These are phyloP conservation scores for Paramormyrops kingsleyae DNA, from an alignment of 2,113 vertebrate genomes.

Conservation along the genomic window DNA sequence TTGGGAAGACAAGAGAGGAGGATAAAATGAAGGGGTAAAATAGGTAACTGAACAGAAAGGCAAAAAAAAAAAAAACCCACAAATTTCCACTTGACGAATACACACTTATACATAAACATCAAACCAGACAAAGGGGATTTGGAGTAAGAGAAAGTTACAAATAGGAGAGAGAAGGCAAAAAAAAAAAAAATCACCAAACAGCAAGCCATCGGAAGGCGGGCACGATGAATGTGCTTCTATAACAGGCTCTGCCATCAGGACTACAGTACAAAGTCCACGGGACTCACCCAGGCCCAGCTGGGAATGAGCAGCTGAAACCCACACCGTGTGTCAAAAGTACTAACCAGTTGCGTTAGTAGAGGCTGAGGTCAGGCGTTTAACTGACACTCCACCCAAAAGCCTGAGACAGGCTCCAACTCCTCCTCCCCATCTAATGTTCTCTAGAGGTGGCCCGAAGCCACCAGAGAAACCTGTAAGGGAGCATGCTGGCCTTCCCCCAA, in stretches of 20 bases:
- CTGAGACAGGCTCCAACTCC: background rate
- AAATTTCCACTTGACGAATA: background rate
- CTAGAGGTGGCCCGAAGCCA: background rate
- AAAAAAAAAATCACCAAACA: background rate
- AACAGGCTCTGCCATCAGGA: background rate
- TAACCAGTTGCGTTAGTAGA: background rate
- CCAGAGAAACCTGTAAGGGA: background rate
- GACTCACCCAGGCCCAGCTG: background rate
- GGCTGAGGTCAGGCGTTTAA: background rate
- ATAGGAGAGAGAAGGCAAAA: background rate
- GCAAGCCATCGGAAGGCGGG: background rate
- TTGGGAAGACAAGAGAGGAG: background rate
- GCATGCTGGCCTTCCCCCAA: background rate
- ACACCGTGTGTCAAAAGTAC: background rate
- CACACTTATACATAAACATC: background rate
- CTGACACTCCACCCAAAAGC: background rate
- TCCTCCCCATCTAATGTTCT: background rate
- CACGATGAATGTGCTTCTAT: background rate
- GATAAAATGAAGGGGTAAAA: background rate
- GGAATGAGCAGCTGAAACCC: background rate
- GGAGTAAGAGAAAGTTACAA: background rate
- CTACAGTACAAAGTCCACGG: background rate
- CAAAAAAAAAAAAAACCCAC: background rate
- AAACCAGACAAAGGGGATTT: background rate
- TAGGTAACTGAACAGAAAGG: background rate